Base-by-base conservation (phyloP, 1,140 invertebrate genomes). In the Drosophila chauvacae region DNA sequence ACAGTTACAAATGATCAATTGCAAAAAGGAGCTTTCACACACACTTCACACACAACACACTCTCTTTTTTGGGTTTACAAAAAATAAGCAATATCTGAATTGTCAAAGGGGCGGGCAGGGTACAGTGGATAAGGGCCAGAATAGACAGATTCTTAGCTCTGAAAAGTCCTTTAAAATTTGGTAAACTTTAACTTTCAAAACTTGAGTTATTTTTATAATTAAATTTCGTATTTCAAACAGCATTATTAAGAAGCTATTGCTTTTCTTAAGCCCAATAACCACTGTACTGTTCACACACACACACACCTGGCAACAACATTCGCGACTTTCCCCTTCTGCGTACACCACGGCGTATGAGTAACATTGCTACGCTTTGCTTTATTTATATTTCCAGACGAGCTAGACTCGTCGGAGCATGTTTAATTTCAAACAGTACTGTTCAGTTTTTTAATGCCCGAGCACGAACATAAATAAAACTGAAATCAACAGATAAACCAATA, bases 291-390 rank as follows among this genome's bases (percentile, higher is more conserved):
- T 23, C 11, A 33, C 33, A 33, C 5, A 18, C 18, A 37, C 20
- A 10, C 18, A 33, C 9, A 33, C 33, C 10, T 33, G 16, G 26
- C 16, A 18, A 42, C 28, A 23, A 20, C 20, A 7, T 60, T 59
- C 20, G 37, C 26, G 35, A 41, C 42, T 57, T 39, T 56, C 23
- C 51, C 18, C 51, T 11, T 28, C 28, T 6, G 10, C 44, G 45
- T 42, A 63, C 51, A 69, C 79, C 59, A 60, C 30, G 75, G 75
- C 83, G 75, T 82, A 86, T 87, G 68, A 66, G 72, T 53, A 83
- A 88, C 61, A 44, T 47, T 20, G 30, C 18, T 58, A 55, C 16
- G 16, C 1, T 59, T 55, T 62, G 59, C 33, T 26, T 53, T 63
- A 79, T 83, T 72, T 84, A 44, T 61, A 39, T 64, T 72, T 77